These are phyloP conservation scores for Trachelus iudaicus DNA, from an alignment of 2,888 invertebrate genomes.

Conservation along the genomic window DNA sequence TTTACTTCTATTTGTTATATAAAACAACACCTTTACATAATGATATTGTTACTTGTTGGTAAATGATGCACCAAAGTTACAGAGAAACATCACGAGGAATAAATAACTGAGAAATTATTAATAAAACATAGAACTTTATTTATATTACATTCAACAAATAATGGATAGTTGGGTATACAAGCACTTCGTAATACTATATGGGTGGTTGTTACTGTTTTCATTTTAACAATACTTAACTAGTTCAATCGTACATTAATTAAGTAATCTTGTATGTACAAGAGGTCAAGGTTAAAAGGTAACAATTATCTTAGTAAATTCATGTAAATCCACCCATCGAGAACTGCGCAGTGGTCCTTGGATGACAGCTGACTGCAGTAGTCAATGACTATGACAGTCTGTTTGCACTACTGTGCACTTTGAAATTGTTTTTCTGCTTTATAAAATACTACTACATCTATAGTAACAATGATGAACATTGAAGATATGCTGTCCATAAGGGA, in stretches of 20 bases:
- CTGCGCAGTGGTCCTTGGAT: slow-evolving; percentile 50
- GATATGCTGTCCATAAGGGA: no score
- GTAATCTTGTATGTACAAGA: slow-evolving; percentile 51
- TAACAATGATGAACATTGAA: no score
- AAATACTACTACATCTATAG: no score
- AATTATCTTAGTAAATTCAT: slow-evolving; percentile 45
- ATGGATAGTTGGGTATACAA: slow-evolving; percentile 48
- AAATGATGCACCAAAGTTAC: no score
- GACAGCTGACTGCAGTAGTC: slow-evolving; percentile 39
- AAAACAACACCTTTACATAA: no score
- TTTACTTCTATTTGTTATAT: background rate
- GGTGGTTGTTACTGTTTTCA: slow-evolving; percentile 33
- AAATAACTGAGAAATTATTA: slow-evolving; percentile 26
- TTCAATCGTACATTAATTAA: slow-evolving; percentile 35
- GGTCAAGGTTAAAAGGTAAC: slow-evolving; percentile 46
- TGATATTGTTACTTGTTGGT: no score
- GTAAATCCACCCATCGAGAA: slow-evolving; percentile 44
- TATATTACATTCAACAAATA: slow-evolving; percentile 58
- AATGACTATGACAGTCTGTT: slow-evolving; percentile 25
- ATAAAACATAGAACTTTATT: slow-evolving; percentile 61
- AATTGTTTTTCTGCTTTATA: background rate
- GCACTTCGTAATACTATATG: slow-evolving; percentile 32
- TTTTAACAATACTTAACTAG: slow-evolving; percentile 36
- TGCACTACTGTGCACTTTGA: slow-evolving; percentile 12
- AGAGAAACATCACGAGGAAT: no score